These are phyloP conservation scores for Sigmodon hispidus DNA, from an alignment of 2,113 vertebrate genomes.

Conservation along the genomic window DNA sequence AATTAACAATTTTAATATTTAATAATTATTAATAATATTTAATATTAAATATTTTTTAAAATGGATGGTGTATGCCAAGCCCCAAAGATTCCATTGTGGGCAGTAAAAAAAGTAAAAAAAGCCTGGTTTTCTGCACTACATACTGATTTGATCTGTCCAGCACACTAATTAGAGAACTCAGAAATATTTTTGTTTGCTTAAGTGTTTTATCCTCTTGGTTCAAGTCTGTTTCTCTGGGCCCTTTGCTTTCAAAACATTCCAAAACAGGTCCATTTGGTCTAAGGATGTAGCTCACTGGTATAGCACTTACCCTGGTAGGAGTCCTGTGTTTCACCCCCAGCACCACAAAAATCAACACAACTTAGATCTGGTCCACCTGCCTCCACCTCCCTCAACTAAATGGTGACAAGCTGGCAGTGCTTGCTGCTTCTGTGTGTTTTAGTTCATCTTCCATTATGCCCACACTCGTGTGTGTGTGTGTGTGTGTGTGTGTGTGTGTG, in stretches of 20 bases:
- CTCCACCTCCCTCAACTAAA: neutral
- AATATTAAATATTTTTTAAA: no score
- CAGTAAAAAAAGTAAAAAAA: conserved; percentile 22
- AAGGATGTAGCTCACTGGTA: neutral
- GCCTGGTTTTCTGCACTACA: neutral
- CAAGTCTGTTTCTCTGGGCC: conserved; percentile 25
- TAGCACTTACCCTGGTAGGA: neutral
- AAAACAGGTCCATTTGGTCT: neutral
- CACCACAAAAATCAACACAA: neutral
- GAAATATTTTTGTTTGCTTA: neutral
- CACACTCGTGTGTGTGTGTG: neutral
- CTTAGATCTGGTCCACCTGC: neutral
- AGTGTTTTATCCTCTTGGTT: conserved; percentile 20
- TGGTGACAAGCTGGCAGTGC: neutral
- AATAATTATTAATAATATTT: no score
- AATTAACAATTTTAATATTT: no score
- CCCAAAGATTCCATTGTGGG: neutral
- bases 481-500: neutral
- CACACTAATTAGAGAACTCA: neutral
- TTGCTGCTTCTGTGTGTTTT: neutral
- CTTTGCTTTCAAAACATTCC: conserved; percentile 36
- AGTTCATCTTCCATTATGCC: neutral
- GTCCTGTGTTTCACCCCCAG: neutral
- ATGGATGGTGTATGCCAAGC: neutral
- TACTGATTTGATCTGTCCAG: neutral